Percentiles rank a stretch among this genome's conserved stretches.
phyloP scores from a whole-genome alignment of 1,140 invertebrate species.

The Platyscapa corneri region DNA sequence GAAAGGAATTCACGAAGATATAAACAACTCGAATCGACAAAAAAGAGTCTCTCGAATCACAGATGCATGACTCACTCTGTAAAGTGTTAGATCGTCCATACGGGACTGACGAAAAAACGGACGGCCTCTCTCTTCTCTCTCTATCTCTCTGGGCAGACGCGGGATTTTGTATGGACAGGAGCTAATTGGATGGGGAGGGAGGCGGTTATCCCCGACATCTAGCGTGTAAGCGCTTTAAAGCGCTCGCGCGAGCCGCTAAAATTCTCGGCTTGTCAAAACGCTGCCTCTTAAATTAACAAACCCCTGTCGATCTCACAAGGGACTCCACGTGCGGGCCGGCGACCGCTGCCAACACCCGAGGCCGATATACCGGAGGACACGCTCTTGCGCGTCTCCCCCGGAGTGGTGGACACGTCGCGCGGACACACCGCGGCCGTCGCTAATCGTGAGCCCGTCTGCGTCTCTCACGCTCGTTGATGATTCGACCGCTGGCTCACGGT shows the following conservation, averaged over 20 bases:
- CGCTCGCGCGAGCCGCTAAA: not conserved
- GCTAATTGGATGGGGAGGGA: not conserved
- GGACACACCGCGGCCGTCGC: too few species aligned
- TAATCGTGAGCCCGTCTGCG: not conserved
- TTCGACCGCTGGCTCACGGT: not conserved
- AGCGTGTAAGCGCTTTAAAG: not conserved
- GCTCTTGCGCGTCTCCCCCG: too few species aligned
- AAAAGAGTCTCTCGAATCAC: not conserved
- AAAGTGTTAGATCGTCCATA: not conserved
- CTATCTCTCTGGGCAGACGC: not conserved
- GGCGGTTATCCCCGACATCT: too few species aligned
- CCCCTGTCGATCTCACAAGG: not conserved
- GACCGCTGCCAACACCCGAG: not conserved
- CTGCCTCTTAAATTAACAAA: not conserved
- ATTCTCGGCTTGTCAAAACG: not conserved
- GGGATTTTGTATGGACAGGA: not conserved
- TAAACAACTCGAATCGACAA: slow-evolving; percentile 31
- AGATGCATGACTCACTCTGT: slow-evolving; percentile 6
- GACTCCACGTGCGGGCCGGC: not conserved
- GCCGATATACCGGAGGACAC: not conserved
- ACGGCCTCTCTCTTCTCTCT: not conserved
- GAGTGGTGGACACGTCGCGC: too few species aligned
- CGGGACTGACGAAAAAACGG: not conserved
- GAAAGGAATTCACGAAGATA: slow-evolving; percentile 55
- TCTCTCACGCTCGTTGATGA: not conserved